Conservation (phyloP, 2,113 vertebrate species). For the Mesocricetus auratus region DNA sequence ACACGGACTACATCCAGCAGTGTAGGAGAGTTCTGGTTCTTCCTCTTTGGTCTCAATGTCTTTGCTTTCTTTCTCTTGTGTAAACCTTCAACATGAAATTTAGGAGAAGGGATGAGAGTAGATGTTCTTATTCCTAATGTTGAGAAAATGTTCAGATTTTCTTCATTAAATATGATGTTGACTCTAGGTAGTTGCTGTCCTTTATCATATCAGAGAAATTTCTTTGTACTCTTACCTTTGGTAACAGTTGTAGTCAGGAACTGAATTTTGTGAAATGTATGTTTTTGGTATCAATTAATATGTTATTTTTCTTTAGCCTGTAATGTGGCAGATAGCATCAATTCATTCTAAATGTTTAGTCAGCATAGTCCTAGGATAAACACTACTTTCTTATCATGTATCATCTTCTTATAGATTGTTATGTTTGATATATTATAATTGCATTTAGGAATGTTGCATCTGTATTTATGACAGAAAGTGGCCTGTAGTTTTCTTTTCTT, state of each 20-base stretch:
- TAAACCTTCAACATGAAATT: neutral
- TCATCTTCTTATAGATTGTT: slow-evolving; percentile 5
- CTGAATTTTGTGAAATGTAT: slow-evolving; percentile 13
- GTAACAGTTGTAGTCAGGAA: neutral
- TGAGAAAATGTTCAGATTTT: slow-evolving; percentile 5
- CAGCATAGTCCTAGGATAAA: neutral
- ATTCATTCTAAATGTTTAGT: neutral
- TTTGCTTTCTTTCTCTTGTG: neutral
- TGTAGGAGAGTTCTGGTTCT: neutral
- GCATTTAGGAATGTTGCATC: neutral
- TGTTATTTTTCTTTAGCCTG: neutral
- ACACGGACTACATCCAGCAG: neutral
- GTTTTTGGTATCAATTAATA: neutral
- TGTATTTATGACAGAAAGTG: neutral
- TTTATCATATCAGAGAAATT: slow-evolving; percentile 4
- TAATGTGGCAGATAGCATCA: neutral
- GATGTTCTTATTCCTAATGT: neutral
- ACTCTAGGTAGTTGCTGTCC: neutral
- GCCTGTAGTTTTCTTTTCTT: slow-evolving; percentile 18
- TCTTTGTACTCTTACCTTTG: neutral
- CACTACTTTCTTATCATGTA: neutral
- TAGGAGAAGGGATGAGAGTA: neutral
- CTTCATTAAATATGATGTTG: neutral
- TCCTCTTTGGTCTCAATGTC: neutral
- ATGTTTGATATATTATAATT: neutral